Evolutionary conservation across 2,113 vertebrate genomes (phyloP).

Genomic region (Dasyornis broadbenti): DNA sequence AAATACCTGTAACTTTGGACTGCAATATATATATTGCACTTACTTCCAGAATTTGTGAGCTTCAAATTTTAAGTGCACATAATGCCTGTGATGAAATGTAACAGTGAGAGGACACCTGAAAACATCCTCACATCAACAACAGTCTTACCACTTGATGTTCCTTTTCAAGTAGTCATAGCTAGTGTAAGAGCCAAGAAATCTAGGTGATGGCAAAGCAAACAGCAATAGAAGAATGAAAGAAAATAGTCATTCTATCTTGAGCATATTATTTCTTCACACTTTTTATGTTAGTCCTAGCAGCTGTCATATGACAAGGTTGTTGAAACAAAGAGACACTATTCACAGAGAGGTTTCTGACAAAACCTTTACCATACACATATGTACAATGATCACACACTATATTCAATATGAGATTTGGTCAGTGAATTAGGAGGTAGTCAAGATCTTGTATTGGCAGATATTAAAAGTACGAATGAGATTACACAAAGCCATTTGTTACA

Average conservation of each 20-base stretch:
- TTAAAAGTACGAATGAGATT: not conserved
- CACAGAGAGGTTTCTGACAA: not conserved
- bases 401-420: not conserved
- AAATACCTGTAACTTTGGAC: not conserved
- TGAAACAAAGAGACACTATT: not conserved
- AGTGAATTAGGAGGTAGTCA: not conserved
- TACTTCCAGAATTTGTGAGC: not conserved
- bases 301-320: not conserved
- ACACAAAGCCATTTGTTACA: not conserved
- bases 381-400: not conserved
- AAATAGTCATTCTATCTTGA: conserved; percentile 73
- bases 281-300: conserved; percentile 35
- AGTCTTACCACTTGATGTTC: conserved; percentile 80
- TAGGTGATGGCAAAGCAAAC: conserved; percentile 78
- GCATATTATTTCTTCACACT: conserved; percentile 41
- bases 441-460: not conserved
- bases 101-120: conserved; percentile 62
- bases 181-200: conserved; percentile 81
- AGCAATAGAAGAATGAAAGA: conserved; percentile 76
- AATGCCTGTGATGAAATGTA: conserved; percentile 66
- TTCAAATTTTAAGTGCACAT: conserved; percentile 67
- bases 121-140: conserved; percentile 70
- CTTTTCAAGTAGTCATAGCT: conserved; percentile 82
- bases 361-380: not conserved
- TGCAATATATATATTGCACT: not conserved